Evolutionary conservation across 2,888 invertebrate genomes (phyloP), one percentile per base, ranked within the genome.

Genomic region (Limnephilus auricula): DNA sequence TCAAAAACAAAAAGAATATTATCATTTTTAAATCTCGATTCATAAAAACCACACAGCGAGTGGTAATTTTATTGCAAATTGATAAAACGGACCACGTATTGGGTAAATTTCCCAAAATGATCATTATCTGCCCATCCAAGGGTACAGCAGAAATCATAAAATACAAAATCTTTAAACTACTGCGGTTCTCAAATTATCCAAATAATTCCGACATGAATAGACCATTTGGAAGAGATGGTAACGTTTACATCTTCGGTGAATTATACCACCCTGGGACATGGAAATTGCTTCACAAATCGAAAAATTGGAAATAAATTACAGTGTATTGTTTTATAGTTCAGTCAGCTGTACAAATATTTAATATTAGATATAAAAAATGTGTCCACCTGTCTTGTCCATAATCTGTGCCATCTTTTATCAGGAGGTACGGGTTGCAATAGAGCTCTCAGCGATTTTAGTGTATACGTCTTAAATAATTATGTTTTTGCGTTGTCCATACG

Each of bases 211-310:
- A 25, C 79, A 87, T 50, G 85, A 85, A 31, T 30, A 85, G 85
- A 50, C 31, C 45, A 45, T 45, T 85, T 10, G 50, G 34, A 5
- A 0, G 65, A 65, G 65, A 65, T 65, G 65, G 65, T 18, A 65
- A 65, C 18, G 65, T 65, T 65, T 65, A 18, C 25, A 65, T 65
- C 65, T 65, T 18, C 65, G 65, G 25, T 25, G 65, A 65, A 65
- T 65, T 65, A 65, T 65, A 18, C 65, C 65, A 25, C 87, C 18
- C 30, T 45, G 45, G 50, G 85, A 85, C 78, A 88, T 30, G 37
- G 78, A 79, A 40, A 88, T 88, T 32, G 87, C 87, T 40, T 79
- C n/a, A 88, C 87, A 78, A 79, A 79, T 34, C 87, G 87, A 88
- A 88, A 79, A 25, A 25, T n/a, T n/a, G 78, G 87, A 78, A 18